Evolutionary conservation across 2,888 invertebrate species (phyloP).

Genomic region (Pristionchus mayeri): DNA sequence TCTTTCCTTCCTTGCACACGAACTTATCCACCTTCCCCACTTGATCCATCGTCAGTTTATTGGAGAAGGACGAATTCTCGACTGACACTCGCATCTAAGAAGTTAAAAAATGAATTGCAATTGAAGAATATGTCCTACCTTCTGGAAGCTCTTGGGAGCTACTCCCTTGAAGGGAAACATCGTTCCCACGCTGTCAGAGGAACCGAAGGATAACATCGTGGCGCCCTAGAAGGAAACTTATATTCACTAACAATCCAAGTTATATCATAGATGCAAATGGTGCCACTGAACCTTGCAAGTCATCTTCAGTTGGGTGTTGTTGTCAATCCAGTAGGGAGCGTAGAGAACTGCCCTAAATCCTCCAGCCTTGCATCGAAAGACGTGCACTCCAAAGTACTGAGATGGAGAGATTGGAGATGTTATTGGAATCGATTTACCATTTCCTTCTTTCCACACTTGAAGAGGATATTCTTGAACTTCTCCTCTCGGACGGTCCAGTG

Average conservation of each 20-base stretch:
- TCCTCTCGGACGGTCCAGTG: not conserved
- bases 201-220: not conserved
- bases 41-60: not conserved
- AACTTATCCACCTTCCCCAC: not conserved
- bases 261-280: too few relatives aligned
- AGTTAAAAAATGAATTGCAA: not conserved
- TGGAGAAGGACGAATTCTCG: not conserved
- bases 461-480: not conserved
- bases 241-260: too few relatives aligned
- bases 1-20: not conserved
- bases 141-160: not conserved
- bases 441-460: not conserved
- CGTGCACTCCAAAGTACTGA: slow-evolving; percentile 1
- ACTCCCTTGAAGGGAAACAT: not conserved
- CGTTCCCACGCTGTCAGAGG: not conserved
- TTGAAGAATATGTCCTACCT: too few relatives aligned
- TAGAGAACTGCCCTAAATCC: not conserved
- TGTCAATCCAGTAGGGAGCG: slow-evolving; percentile 1
- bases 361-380: not conserved
- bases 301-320: not conserved
- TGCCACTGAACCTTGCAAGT: slow-evolving; percentile 22
- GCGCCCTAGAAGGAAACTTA: not conserved
- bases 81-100: not conserved
- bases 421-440: not conserved
- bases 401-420: too few relatives aligned